A percentile compares a stretch with the other conserved stretches of the same genome.
Evolutionary conservation across 2,113 vertebrate genomes (phyloP).

Genomic region (Pelvicachromis taeniatus): DNA sequence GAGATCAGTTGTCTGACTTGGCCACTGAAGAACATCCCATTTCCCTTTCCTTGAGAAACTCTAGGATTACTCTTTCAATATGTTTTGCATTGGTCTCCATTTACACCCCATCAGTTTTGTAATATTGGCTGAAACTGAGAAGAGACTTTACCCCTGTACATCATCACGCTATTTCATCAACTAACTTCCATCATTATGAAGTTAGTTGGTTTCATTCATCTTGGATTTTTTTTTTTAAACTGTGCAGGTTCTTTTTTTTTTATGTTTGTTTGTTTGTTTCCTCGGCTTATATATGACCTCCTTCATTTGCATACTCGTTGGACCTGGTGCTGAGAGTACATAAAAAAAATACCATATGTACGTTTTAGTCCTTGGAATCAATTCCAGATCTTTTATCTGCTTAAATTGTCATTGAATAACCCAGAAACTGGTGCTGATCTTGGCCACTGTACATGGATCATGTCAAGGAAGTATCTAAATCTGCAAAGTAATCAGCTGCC

Average conservation of each 20-base stretch:
- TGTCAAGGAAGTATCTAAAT: background rate
- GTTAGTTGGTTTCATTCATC: background rate
- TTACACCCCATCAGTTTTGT: background rate
- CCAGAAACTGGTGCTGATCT: background rate
- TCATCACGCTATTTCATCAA: too few relatives aligned
- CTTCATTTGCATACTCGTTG: background rate
- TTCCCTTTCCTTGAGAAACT: background rate
- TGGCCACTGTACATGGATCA: background rate
- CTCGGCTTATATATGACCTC: too few relatives aligned
- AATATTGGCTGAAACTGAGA: background rate
- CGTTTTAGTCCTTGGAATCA: background rate
- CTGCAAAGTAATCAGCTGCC: background rate
- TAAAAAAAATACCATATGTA: background rate
- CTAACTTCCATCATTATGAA: background rate
- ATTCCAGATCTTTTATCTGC: background rate
- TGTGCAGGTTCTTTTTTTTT: background rate
- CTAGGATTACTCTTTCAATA: background rate
- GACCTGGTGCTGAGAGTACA: background rate
- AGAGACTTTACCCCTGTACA: background rate
- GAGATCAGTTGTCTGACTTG: background rate
- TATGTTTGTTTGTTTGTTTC: background rate
- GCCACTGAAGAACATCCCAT: background rate
- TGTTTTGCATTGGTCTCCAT: background rate
- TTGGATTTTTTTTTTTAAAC: background rate
- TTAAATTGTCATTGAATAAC: background rate